phyloP scores from a whole-genome alignment of 2,113 vertebrate genomes.

The Paracanthobrama guichenoti region DNA sequence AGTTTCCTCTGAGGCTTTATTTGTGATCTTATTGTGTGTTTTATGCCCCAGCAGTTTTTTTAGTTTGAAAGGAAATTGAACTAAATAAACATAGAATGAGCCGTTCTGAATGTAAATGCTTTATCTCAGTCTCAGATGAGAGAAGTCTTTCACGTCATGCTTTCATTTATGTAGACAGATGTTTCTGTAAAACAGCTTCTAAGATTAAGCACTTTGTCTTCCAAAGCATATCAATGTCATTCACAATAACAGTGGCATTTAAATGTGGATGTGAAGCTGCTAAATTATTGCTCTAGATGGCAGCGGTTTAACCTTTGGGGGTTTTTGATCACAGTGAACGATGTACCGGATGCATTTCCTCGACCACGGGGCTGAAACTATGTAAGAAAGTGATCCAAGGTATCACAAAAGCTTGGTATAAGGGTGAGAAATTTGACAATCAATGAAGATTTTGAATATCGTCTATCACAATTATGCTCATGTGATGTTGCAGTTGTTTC shows the following conservation, averaged over 20 bases:
- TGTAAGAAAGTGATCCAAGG: neutral
- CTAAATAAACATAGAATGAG: neutral
- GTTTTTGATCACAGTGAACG: neutral
- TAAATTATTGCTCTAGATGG: neutral
- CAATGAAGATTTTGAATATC: too few relatives aligned
- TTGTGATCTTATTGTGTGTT: neutral
- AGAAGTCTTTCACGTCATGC: neutral
- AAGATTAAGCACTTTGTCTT: neutral
- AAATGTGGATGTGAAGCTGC: neutral
- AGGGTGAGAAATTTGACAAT: neutral
- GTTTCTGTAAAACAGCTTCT: neutral
- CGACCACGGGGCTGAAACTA: neutral
- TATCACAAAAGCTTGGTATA: neutral
- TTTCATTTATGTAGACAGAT: neutral
- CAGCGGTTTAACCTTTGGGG: neutral
- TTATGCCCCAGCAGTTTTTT: conserved; percentile 6
- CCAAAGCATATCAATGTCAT: neutral
- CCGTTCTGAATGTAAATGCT: neutral
- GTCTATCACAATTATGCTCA: too few relatives aligned
- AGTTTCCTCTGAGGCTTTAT: neutral
- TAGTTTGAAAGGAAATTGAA: neutral
- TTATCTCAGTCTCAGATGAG: neutral
- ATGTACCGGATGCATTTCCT: neutral
- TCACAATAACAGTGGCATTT: neutral
- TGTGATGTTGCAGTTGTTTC: too few relatives aligned